These are phyloP conservation scores for Erpornis zantholeuca DNA, from an alignment of 2,113 vertebrate species.

Conservation along the genomic window DNA sequence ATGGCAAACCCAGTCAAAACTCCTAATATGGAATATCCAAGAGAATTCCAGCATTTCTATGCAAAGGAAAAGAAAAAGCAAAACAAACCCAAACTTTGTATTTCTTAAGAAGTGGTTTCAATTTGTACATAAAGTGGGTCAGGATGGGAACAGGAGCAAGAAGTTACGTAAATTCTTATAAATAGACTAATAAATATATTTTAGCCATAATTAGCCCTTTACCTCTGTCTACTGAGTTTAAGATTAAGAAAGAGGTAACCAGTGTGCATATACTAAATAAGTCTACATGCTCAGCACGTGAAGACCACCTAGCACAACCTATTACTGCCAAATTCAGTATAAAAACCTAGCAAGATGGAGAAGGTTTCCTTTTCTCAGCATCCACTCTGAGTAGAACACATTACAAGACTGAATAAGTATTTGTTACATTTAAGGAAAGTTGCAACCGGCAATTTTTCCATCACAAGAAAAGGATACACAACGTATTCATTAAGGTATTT, in stretches of 20 bases:
- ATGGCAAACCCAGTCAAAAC: background rate
- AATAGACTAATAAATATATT: slow-evolving; percentile 65
- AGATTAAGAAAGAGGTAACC: slow-evolving; percentile 60
- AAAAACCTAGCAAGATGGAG: slow-evolving; percentile 18
- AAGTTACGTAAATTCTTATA: slow-evolving; percentile 34
- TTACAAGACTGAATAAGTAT: background rate
- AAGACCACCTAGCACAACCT: slow-evolving; percentile 34
- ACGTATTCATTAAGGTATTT: background rate
- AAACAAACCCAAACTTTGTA: background rate
- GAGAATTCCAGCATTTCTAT: background rate
- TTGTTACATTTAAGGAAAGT: background rate
- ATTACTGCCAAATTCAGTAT: slow-evolving; percentile 28
- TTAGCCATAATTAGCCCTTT: slow-evolving; percentile 61
- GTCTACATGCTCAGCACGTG: slow-evolving; percentile 49
- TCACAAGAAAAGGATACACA: background rate
- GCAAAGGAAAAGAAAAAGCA: background rate
- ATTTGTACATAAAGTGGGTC: background rate
- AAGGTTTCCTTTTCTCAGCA: slow-evolving; percentile 7
- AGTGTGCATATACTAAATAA: slow-evolving; percentile 49
- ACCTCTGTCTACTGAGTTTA: slow-evolving; percentile 59
- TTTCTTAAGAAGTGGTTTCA: background rate
- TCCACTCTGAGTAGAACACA: background rate
- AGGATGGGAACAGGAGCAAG: background rate
- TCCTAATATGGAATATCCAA: background rate
- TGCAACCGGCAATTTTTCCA: background rate